Percentiles rank a stretch among this genome's conserved stretches.
Conservation (phyloP, 2,113 vertebrate species). For the Rhagologus leucostigma region DNA sequence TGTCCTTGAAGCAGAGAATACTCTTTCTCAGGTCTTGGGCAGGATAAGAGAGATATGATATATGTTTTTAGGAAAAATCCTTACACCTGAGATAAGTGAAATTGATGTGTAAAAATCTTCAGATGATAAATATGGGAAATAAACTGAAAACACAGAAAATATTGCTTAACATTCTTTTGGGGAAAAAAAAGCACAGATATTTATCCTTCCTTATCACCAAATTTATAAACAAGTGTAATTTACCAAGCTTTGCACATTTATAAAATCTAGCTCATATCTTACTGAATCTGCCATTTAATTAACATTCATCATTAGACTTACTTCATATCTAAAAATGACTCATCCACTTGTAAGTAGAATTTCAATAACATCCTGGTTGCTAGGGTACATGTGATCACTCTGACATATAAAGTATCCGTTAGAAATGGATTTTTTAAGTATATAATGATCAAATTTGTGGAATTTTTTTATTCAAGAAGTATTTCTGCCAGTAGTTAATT, state of each 20-base stretch:
- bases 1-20: background rate
- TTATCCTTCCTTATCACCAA: background rate
- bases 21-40: background rate
- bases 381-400: slow-evolving; percentile 53
- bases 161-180: background rate
- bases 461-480: slow-evolving; percentile 11
- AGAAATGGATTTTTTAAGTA: background rate
- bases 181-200: background rate
- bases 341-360: background rate
- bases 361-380: slow-evolving; percentile 58
- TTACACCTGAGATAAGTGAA: background rate
- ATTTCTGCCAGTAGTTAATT: background rate
- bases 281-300: background rate
- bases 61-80: background rate
- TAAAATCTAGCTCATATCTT: background rate
- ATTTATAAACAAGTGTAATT: background rate
- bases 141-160: background rate
- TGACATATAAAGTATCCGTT: slow-evolving; percentile 35
- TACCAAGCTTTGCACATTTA: background rate
- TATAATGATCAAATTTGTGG: background rate
- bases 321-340: background rate
- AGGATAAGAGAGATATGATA: background rate
- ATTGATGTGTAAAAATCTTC: background rate
- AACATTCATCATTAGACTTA: background rate
- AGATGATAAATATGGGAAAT: background rate